Conservation (phyloP, 2,113 vertebrate species). For the Tringa solitaria region DNA sequence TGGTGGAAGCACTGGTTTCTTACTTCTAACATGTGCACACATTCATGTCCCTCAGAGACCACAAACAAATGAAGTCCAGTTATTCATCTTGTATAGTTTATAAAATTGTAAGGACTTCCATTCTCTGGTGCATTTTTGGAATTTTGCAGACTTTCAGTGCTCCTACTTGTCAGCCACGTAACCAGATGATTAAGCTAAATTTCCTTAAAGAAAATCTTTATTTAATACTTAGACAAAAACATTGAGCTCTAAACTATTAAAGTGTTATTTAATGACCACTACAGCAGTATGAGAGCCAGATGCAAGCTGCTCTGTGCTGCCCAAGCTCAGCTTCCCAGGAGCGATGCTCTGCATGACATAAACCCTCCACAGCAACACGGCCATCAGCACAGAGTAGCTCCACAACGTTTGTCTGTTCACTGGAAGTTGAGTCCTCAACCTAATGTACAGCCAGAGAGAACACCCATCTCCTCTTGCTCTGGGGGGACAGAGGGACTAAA, state of each 20-base stretch:
- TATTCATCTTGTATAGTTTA: background rate
- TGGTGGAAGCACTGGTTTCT: background rate
- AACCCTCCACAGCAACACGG: background rate
- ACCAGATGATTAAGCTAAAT: background rate
- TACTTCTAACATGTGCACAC: background rate
- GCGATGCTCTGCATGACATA: background rate
- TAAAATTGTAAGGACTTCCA: background rate
- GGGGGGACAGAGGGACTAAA: background rate
- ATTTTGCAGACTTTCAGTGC: background rate
- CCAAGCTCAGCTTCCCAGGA: background rate
- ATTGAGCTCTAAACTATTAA: background rate
- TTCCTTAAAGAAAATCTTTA: background rate
- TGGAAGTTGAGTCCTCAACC: background rate
- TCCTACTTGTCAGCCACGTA: background rate
- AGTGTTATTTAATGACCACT: background rate
- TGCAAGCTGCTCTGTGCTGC: background rate
- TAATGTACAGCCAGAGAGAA: background rate
- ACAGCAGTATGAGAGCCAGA: background rate
- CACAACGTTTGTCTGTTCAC: background rate
- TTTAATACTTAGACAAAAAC: conserved; percentile 1
- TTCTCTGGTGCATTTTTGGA: background rate
- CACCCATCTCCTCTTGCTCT: background rate
- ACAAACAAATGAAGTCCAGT: background rate
- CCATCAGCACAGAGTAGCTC: background rate
- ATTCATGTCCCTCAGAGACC: background rate